Conservation (phyloP, 2,797 vertebrate species). For the Halcyon leucocephala region DNA sequence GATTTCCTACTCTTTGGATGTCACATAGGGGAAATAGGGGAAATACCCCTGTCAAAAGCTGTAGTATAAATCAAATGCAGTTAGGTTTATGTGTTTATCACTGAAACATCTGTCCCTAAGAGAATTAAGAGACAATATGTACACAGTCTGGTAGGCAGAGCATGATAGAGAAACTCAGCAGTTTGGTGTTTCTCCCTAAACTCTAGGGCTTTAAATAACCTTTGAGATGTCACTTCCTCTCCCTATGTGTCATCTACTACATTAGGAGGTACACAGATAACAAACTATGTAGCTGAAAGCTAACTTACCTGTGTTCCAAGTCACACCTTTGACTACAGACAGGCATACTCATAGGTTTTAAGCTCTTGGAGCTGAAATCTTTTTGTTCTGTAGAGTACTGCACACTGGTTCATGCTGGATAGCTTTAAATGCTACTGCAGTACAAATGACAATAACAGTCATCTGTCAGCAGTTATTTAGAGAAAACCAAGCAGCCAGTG, state of each 20-base stretch:
- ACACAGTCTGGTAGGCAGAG: neutral
- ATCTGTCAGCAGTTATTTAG: neutral
- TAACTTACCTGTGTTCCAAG: neutral
- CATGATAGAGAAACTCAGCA: neutral
- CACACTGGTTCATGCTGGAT: neutral
- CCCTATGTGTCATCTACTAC: neutral
- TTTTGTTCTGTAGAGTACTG: neutral
- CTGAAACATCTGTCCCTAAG: neutral
- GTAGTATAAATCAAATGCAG: neutral
- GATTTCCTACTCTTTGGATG: neutral
- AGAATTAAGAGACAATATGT: neutral
- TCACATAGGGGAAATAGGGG: neutral
- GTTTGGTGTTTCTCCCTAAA: fast-evolving
- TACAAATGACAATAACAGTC: neutral
- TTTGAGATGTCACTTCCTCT: neutral
- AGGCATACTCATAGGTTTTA: neutral
- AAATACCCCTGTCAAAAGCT: neutral
- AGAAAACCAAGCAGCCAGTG: neutral
- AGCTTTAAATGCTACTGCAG: neutral
- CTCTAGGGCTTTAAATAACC: neutral
- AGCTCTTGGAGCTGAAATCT: neutral
- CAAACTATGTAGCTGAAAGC: neutral
- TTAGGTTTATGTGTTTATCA: neutral
- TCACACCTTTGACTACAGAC: neutral
- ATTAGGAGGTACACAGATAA: neutral